phyloP scores from a whole-genome alignment of 2,797 vertebrate genomes.

The Mus caroli region DNA sequence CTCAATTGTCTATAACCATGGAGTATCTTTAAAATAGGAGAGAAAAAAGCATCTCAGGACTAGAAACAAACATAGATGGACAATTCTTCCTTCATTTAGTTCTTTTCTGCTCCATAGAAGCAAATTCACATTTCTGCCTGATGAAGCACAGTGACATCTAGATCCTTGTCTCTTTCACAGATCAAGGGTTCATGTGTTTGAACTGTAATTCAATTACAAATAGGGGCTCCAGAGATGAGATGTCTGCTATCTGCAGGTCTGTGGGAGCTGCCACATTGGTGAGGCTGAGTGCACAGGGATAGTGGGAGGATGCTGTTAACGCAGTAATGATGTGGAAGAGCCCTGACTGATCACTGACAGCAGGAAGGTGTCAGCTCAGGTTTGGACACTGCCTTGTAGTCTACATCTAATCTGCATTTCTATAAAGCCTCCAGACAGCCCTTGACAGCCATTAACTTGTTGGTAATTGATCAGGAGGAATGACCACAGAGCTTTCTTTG shows the following conservation, averaged over 20 bases:
- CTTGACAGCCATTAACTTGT: neutral
- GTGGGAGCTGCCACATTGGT: neutral
- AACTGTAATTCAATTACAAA: neutral
- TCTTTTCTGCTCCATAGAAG: neutral
- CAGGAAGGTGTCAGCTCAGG: neutral
- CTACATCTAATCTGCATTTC: neutral
- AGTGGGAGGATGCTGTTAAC: neutral
- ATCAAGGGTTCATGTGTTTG: neutral
- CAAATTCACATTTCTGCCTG: constrained; percentile 3
- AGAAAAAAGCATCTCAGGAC: neutral
- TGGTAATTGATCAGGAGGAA: neutral
- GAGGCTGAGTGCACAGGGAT: neutral
- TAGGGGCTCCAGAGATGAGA: neutral
- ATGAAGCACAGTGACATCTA: neutral
- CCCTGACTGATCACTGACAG: neutral
- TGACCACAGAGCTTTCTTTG: neutral
- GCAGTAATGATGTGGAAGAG: neutral
- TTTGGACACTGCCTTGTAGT: neutral
- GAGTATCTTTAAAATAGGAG: constrained; percentile 35
- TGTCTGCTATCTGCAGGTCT: neutral
- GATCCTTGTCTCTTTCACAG: neutral
- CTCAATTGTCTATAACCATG: neutral
- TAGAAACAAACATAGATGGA: neutral
- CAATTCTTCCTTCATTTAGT: constrained; percentile 5
- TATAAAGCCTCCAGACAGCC: neutral